phyloP scores from a whole-genome alignment of 1,140 invertebrate species.

The Pseudomyrmex pallidus region DNA sequence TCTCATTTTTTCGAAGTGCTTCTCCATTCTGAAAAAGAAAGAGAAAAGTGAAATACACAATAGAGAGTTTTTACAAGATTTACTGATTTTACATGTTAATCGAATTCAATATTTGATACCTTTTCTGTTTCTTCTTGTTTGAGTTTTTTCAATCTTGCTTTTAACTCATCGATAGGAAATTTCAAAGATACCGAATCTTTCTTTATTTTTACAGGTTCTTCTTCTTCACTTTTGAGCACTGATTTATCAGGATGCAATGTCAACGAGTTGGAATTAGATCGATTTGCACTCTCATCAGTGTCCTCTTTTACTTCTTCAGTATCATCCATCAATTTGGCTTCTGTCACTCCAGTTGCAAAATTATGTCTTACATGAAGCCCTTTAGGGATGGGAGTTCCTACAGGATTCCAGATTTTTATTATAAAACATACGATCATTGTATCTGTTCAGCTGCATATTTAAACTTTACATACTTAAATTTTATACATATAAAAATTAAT shows the following conservation, averaged over 20 bases:
- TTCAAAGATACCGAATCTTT: slow-evolving; percentile 69
- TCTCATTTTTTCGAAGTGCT: slow-evolving; percentile 58
- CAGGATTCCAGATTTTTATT: slow-evolving; percentile 42
- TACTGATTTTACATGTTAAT: slow-evolving; percentile 60
- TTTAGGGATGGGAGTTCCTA: slow-evolving; percentile 89
- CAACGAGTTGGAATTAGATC: slow-evolving; percentile 76
- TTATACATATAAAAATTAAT: background rate
- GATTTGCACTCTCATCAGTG: slow-evolving; percentile 77
- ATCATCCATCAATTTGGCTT: slow-evolving; percentile 90
- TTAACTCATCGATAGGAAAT: slow-evolving; percentile 78
- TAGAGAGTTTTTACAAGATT: no score
- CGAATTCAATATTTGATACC: background rate
- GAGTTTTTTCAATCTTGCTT: slow-evolving; percentile 76
- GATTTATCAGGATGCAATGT: slow-evolving; percentile 78
- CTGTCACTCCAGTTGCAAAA: slow-evolving; percentile 89
- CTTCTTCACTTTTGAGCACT: slow-evolving; percentile 65
- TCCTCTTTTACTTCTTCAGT: slow-evolving; percentile 73
- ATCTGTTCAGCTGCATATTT: background rate
- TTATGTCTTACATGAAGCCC: slow-evolving; percentile 92
- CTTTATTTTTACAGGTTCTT: slow-evolving; percentile 67
- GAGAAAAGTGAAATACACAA: background rate
- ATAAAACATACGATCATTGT: background rate
- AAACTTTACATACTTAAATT: background rate
- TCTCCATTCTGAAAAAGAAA: slow-evolving; percentile 70
- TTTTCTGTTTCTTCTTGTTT: slow-evolving; percentile 64